phyloP scores from a whole-genome alignment of 2,888 invertebrate species.

The Catocala sponsa region DNA sequence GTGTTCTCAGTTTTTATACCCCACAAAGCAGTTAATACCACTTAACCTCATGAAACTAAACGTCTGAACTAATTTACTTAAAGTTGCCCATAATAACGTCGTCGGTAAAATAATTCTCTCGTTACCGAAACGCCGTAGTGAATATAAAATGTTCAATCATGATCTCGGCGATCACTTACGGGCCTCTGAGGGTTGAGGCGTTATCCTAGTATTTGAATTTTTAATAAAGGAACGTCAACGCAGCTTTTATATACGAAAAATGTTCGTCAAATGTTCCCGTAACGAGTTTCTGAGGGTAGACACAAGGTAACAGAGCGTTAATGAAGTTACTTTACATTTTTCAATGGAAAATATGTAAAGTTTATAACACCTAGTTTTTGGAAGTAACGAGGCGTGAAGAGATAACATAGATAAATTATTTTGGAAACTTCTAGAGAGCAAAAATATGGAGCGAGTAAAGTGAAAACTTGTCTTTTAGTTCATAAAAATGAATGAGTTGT shows the following conservation, averaged over 20 bases:
- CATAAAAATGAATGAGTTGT: too few relatives aligned
- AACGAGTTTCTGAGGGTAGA: conserved; percentile 50
- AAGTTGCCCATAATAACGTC: conserved; percentile 30
- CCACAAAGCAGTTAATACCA: conserved; percentile 4
- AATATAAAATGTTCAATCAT: conserved; percentile 77
- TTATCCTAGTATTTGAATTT: conserved; percentile 67
- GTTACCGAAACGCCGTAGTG: conserved; percentile 71
- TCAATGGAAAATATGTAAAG: conserved; percentile 45
- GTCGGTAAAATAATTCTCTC: conserved; percentile 55
- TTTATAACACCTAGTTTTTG: conserved; percentile 14
- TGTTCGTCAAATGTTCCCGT: conserved; percentile 60
- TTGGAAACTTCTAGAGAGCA: too few relatives aligned
- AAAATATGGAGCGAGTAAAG: too few relatives aligned
- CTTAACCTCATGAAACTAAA: conserved; percentile 33
- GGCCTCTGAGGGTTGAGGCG: conserved; percentile 48
- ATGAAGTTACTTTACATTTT: conserved; percentile 56
- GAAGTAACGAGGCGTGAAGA: background rate
- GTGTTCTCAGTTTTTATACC: background rate
- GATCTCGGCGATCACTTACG: conserved; percentile 68
- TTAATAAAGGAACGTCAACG: conserved; percentile 63
- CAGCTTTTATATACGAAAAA: conserved; percentile 55
- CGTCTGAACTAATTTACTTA: conserved; percentile 27
- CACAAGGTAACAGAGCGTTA: conserved; percentile 52
- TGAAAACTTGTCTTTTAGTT: too few relatives aligned
- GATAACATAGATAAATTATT: background rate